Evolutionary conservation across 2,888 invertebrate species (phyloP), one percentile per base, ranked within the genome.

Genomic region (Steinernema hermaphroditum): DNA sequence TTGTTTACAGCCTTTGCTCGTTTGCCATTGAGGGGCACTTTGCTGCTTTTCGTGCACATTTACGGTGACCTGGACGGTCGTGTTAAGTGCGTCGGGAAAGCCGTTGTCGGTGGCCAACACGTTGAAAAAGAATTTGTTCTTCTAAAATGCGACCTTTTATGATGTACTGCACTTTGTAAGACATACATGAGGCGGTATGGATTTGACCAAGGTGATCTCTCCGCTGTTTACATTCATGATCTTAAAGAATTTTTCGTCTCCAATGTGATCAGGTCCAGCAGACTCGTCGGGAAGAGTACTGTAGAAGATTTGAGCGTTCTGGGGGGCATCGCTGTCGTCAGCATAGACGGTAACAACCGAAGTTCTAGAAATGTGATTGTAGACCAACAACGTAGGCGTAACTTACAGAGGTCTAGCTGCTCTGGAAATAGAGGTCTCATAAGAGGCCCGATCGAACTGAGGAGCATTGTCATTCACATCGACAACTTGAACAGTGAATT

Each of bases 401-500:
- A 22, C 43, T 69, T 44, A 69, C 41, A 44, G 22, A 6, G 37
- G 44, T 16, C 44, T 24, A 37, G 41, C 41, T 41, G 4, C 37
- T 34, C 43, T n/a, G 14, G 73, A 41, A 41, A 78, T 71, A 19
- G 77, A 73, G 2, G 87, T 83, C 68, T 85, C 82, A 22, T 88
- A 88, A 29, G 78, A 78, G 1, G 87, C 76, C 78, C 86, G 73
- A 85, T 83, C 75, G 90, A 98, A 97, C 89, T 94, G 94, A 79
- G 97, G 97, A 78, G 95, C 94, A 90, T 98, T 97, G 91, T 98
- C 98, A 92, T 98, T 98, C 90, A 95, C 96, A 90, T 98, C 97
- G 6, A 44, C 22, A 22, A 78, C 94, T 90, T 95, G 95, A 68
- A 96, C 96, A 89, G 94, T 95, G 87, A 98, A 97, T 8, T 96